A percentile compares a stretch with the other conserved stretches of the same genome.
These are phyloP conservation scores for Limanda limanda DNA, from an alignment of 2,113 vertebrate genomes.

Conservation along the genomic window DNA sequence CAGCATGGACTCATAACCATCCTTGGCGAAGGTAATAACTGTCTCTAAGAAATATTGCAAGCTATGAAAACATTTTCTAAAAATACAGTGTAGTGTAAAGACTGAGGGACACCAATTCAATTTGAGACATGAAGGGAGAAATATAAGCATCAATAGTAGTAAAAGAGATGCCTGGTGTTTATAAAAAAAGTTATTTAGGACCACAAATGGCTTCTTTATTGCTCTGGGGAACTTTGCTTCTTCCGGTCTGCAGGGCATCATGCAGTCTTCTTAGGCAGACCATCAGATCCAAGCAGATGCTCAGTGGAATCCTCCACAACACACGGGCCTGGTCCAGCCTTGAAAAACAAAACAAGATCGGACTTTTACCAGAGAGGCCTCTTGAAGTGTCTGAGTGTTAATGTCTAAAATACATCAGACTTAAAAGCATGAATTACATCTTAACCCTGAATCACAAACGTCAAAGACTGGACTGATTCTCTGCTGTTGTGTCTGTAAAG, in stretches of 20 bases:
- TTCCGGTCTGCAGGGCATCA: conserved; percentile 25
- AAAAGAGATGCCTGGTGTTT: conserved; percentile 4
- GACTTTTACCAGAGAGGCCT: not conserved
- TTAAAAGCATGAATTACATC: too few relatives aligned
- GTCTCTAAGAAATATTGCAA: not conserved
- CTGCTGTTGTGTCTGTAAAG: not conserved
- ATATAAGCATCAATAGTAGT: not conserved
- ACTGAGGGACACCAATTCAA: not conserved
- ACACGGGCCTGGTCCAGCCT: conserved; percentile 77
- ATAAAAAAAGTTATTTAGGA: conserved; percentile 2
- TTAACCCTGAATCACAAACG: too few relatives aligned
- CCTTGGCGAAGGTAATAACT: too few relatives aligned
- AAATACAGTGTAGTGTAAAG: too few relatives aligned
- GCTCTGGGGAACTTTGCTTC: not conserved
- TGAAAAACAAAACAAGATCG: conserved; percentile 13
- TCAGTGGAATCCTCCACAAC: conserved; percentile 62
- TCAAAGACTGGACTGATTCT: not conserved
- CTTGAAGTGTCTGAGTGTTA: too few relatives aligned
- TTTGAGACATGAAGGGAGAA: not conserved
- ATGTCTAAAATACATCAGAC: too few relatives aligned
- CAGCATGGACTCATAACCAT: too few relatives aligned
- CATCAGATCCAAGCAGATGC: conserved; percentile 72
- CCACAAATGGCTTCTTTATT: not conserved
- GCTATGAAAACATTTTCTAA: not conserved
- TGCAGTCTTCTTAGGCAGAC: conserved; percentile 59